Conservation (phyloP, 2,113 vertebrate genomes). For the Scytalopus superciliaris region DNA sequence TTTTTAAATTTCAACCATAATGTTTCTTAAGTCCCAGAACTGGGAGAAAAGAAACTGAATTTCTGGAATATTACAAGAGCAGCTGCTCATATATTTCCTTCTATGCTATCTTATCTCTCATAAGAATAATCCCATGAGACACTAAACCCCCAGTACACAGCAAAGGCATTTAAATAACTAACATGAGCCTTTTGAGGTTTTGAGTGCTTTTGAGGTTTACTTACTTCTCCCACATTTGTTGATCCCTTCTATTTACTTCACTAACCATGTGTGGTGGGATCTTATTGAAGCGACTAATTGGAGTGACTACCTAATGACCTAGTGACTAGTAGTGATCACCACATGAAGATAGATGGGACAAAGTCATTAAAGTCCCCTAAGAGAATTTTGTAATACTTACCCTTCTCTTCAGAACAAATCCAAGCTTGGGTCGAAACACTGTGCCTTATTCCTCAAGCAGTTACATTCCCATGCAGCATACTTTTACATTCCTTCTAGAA, state of each 20-base stretch:
- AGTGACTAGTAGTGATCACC: not conserved
- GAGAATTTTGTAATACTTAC: not conserved
- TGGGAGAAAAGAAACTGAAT: not conserved
- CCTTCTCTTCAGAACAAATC: not conserved
- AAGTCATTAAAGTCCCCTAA: not conserved
- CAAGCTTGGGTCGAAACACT: not conserved
- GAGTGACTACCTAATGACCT: too few relatives aligned
- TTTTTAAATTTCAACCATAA: not conserved
- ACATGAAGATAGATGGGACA: not conserved
- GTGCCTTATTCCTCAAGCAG: not conserved
- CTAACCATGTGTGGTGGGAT: not conserved
- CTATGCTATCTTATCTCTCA: not conserved
- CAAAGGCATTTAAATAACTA: not conserved
- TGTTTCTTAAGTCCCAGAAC: not conserved
- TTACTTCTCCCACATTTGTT: not conserved
- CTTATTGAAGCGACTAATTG: not conserved
- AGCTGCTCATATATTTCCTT: not conserved
- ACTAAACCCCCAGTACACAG: not conserved
- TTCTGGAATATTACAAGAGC: not conserved
- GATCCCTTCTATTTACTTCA: not conserved
- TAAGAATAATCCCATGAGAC: not conserved
- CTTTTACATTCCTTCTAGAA: not conserved
- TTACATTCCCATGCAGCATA: not conserved
- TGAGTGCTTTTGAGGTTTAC: not conserved
- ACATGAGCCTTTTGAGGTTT: not conserved